These are phyloP conservation scores for Drosophila subsilvestris DNA, from an alignment of 2,888 invertebrate genomes.

Conservation along the genomic window DNA sequence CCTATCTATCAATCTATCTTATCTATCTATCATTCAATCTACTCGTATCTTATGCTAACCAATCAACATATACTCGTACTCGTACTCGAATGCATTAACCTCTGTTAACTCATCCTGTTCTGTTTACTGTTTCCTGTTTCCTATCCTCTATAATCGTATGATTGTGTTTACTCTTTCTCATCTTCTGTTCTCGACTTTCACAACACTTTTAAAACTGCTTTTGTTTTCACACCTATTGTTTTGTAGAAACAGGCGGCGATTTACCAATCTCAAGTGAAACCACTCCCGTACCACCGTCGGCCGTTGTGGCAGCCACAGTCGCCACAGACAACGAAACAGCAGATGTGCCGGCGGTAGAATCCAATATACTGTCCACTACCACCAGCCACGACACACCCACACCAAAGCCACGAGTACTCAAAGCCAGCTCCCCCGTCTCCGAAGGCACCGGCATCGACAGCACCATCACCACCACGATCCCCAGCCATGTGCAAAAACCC, in stretches of 20 bases:
- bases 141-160: slow-evolving; percentile 49
- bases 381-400: slow-evolving; percentile 82
- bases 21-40: slow-evolving; percentile 15
- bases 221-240: slow-evolving; percentile 83
- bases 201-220: slow-evolving; percentile 81
- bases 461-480: slow-evolving; percentile 67
- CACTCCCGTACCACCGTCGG: slow-evolving; percentile 74
- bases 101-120: slow-evolving; percentile 3
- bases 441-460: slow-evolving; percentile 51
- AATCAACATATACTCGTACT: slow-evolving; percentile 20
- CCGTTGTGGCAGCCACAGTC: slow-evolving; percentile 68
- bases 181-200: slow-evolving; percentile 77
- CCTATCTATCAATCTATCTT: slow-evolving; percentile 11
- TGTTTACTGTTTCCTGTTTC: slow-evolving; percentile 27
- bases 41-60: slow-evolving; percentile 39
- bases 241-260: slow-evolving; percentile 84
- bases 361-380: slow-evolving; percentile 52
- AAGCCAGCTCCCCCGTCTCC: slow-evolving; percentile 75
- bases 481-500: slow-evolving; percentile 61
- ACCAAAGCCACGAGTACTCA: slow-evolving; percentile 85
- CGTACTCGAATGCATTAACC: slow-evolving; percentile 36
- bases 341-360: slow-evolving; percentile 64
- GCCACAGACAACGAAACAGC: slow-evolving; percentile 56
- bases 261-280: slow-evolving; percentile 78
- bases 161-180: slow-evolving; percentile 64